Evolutionary conservation across 2,888 invertebrate species (phyloP).

Genomic region (Andrena praecox): DNA sequence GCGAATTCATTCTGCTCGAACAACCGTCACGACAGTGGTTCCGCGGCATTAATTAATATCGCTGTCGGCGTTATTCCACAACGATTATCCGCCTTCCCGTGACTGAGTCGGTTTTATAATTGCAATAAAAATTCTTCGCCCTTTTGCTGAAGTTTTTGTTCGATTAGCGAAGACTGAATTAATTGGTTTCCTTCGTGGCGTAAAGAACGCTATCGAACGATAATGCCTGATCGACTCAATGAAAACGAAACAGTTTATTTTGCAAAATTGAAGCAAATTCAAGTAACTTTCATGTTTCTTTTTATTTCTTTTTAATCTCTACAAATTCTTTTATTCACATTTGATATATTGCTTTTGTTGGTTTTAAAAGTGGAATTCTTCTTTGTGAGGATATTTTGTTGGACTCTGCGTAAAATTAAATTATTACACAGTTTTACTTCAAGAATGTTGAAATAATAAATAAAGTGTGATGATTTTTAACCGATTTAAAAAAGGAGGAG

Average conservation of each 20-base stretch:
- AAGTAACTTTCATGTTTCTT: neutral
- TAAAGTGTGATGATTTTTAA: no score
- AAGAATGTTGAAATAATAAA: no score
- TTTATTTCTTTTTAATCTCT: neutral
- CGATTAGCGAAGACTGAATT: slow-evolving; percentile 2
- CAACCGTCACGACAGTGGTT: neutral
- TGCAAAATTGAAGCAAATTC: neutral
- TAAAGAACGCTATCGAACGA: neutral
- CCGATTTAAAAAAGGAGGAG: no score
- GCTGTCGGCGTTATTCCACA: neutral
- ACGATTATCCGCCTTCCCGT: neutral
- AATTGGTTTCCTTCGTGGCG: neutral
- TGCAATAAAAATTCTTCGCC: neutral
- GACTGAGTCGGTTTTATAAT: neutral
- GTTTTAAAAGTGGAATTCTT: no score
- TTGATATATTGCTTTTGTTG: neutral
- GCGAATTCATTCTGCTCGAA: neutral
- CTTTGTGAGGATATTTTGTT: neutral
- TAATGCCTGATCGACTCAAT: slow-evolving; percentile 4
- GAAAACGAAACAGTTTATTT: neutral
- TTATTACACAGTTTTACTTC: no score
- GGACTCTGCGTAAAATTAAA: neutral
- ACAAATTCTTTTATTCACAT: neutral
- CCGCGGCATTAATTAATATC: slow-evolving; percentile 10
- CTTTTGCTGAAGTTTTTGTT: neutral